These are phyloP conservation scores for Dendronephthya gigantea DNA, from an alignment of 64 coral and sea anemone genomes.

Conservation along the genomic window DNA sequence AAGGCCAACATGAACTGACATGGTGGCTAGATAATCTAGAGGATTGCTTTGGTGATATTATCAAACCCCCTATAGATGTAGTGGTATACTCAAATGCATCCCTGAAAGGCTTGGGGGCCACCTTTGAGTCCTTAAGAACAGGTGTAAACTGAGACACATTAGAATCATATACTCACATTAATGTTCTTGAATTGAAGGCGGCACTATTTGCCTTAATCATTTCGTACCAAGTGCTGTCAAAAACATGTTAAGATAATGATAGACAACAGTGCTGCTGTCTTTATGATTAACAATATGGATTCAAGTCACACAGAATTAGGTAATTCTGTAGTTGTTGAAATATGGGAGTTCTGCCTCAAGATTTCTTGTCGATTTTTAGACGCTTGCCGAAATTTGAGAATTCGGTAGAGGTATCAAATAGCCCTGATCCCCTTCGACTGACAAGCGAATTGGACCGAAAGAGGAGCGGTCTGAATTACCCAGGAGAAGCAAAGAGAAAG, in stretches of 20 bases:
- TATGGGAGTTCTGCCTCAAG: constrained; percentile 32
- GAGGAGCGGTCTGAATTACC: no score
- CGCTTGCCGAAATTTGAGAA: no score
- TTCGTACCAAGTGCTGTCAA: background rate
- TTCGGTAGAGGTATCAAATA: no score
- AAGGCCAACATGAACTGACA: background rate
- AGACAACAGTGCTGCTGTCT: constrained; percentile 46
- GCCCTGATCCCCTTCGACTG: no score
- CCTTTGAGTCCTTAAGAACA: background rate
- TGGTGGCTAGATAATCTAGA: background rate
- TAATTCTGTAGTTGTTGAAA: background rate
- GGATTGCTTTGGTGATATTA: background rate
- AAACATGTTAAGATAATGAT: constrained; percentile 44
- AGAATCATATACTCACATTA: constrained; percentile 35
- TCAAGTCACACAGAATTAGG: constrained; percentile 19
- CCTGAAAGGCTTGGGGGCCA: constrained; percentile 35
- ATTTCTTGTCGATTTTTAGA: no score
- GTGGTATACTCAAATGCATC: constrained; percentile 32
- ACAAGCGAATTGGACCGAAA: no score
- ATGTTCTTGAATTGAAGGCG: constrained; percentile 45
- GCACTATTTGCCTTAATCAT: constrained; percentile 30
- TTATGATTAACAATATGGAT: constrained; percentile 42
- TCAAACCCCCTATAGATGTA: background rate
- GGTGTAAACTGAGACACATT: constrained; percentile 11
- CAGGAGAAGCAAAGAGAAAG: no score